Evolutionary conservation across 2,797 vertebrate genomes (phyloP).

Genomic region (Catharus ustulatus): DNA sequence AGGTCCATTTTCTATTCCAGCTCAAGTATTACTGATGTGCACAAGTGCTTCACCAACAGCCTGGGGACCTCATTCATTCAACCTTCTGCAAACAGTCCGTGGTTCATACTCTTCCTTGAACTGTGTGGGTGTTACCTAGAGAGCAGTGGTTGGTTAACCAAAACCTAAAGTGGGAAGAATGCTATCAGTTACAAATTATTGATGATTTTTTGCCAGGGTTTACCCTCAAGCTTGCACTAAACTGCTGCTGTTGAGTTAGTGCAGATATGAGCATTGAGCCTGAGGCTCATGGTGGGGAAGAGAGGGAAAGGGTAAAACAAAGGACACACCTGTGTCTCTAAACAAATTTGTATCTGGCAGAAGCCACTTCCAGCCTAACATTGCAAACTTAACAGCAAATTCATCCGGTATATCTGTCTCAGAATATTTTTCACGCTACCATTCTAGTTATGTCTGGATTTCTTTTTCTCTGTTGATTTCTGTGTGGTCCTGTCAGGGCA

Average conservation of each 20-base stretch:
- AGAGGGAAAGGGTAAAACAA: background rate
- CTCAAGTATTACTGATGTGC: background rate
- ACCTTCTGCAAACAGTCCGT: rapidly evolving
- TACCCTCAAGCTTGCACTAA: background rate
- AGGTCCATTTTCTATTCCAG: background rate
- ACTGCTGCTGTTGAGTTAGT: background rate
- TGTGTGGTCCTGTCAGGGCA: rapidly evolving
- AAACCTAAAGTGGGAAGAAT: background rate
- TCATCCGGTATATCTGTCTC: background rate
- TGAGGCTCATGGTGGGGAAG: background rate
- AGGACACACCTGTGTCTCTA: background rate
- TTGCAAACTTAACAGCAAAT: background rate
- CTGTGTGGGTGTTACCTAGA: background rate
- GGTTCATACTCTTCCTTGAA: background rate
- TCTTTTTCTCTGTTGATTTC: background rate
- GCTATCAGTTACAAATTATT: background rate
- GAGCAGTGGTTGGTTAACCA: background rate
- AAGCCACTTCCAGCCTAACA: background rate
- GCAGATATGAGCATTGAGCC: background rate
- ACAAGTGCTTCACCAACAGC: background rate
- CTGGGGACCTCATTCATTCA: background rate
- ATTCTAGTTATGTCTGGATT: background rate
- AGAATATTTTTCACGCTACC: background rate
- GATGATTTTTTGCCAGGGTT: background rate
- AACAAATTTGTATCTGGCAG: background rate